Percentiles rank a stretch among this genome's conserved stretches.
These are phyloP conservation scores for Crypturellus tataupa DNA, from an alignment of 2,797 vertebrate species.

Conservation along the genomic window DNA sequence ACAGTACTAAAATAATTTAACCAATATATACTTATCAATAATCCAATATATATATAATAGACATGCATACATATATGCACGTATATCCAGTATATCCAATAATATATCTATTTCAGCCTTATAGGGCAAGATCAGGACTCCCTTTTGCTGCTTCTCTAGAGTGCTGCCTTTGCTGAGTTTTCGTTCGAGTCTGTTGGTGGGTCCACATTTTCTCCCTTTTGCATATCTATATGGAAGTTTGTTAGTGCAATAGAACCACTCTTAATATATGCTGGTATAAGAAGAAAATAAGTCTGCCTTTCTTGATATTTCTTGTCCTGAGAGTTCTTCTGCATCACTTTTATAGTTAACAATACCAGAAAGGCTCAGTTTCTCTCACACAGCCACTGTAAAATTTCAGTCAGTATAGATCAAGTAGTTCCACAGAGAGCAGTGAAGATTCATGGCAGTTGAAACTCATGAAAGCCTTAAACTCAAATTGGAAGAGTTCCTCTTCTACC, in stretches of 20 bases:
- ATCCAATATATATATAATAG: too few species aligned
- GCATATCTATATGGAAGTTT: not conserved
- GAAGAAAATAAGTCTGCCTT: not conserved
- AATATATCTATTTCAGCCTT: not conserved
- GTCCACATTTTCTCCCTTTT: not conserved
- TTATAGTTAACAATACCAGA: not conserved
- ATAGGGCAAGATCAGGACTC: not conserved
- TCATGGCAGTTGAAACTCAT: not conserved
- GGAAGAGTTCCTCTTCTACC: not conserved
- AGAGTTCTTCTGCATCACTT: not conserved
- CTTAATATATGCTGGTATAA: not conserved
- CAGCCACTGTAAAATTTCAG: not conserved
- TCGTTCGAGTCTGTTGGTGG: not conserved
- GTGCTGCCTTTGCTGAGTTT: not conserved
- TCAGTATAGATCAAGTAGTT: not conserved
- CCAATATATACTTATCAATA: too few species aligned
- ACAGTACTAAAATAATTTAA: too few species aligned
- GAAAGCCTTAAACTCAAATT: not conserved
- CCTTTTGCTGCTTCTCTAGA: not conserved
- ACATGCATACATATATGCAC: too few species aligned
- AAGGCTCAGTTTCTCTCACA: not conserved
- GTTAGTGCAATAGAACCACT: not conserved
- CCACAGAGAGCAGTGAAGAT: not conserved
- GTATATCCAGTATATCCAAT: not conserved
- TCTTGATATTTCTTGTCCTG: not conserved